Conservation (phyloP, 2,113 vertebrate genomes). For the Ceyx margarethae region DNA sequence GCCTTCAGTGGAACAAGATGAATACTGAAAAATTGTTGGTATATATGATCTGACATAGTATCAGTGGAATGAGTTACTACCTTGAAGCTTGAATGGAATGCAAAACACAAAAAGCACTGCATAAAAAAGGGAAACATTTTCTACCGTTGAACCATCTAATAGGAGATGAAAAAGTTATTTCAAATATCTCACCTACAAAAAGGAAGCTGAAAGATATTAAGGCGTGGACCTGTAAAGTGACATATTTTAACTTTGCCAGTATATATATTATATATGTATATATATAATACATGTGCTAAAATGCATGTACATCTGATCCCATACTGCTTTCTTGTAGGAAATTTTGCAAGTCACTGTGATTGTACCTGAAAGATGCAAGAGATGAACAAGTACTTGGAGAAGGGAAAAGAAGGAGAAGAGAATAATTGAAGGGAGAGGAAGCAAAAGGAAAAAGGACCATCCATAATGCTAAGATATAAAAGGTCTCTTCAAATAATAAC, state of each 20-base stretch:
- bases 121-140: neutral
- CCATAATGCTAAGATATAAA: neutral
- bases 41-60: neutral
- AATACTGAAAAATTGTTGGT: neutral
- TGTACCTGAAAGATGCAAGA: neutral
- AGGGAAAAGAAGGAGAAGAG: neutral
- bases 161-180: neutral
- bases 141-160: neutral
- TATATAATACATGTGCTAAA: neutral
- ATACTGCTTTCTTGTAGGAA: neutral
- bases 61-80: neutral
- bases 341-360: neutral
- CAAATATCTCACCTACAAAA: neutral
- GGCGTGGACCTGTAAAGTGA: neutral
- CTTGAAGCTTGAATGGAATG: neutral
- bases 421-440: neutral
- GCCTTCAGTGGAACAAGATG: neutral
- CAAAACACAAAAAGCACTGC: neutral
- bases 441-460: neutral
- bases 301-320: neutral
- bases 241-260: neutral
- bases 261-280: neutral
- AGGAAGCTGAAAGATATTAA: fast-evolving
- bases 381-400: neutral
- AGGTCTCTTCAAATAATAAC: neutral